phyloP scores from a whole-genome alignment of 2,888 invertebrate genomes.

The Polymixis flavicincta region DNA sequence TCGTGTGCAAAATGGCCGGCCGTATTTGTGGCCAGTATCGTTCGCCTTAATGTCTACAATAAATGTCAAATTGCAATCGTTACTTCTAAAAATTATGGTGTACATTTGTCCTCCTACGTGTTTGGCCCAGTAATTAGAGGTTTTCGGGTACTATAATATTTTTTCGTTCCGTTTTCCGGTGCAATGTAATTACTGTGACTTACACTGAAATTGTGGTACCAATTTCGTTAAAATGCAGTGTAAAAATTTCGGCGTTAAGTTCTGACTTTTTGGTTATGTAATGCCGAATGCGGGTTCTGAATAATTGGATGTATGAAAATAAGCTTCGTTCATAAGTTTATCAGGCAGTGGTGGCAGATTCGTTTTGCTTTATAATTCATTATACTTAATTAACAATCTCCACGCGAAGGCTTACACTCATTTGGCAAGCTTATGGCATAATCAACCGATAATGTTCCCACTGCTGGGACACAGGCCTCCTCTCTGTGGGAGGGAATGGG shows the following conservation, averaged over 20 bases:
- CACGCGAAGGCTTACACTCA: neutral
- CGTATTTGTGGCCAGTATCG: conserved; percentile 80
- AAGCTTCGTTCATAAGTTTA: conserved; percentile 25
- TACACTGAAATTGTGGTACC: conserved; percentile 34
- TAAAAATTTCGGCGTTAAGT: conserved; percentile 20
- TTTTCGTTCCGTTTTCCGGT: conserved; percentile 53
- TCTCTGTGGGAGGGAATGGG: no score
- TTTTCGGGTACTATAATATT: conserved; percentile 56
- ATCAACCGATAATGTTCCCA: no score
- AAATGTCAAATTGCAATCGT: conserved; percentile 88
- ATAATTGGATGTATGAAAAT: conserved; percentile 36
- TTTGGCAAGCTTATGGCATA: neutral
- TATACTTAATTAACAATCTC: conserved; percentile 3
- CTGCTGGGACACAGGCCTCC: no score
- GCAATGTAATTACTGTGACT: conserved; percentile 62
- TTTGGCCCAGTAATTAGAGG: conserved; percentile 83
- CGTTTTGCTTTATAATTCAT: conserved; percentile 5
- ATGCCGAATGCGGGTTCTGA: neutral
- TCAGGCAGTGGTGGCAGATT: conserved; percentile 17
- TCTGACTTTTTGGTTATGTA: conserved; percentile 12
- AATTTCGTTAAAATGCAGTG: conserved; percentile 42
- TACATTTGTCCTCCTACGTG: conserved; percentile 81
- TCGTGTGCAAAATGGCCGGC: conserved; percentile 82
- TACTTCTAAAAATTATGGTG: conserved; percentile 87
- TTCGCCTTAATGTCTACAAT: conserved; percentile 84